Evolutionary conservation across 37 sponge, comb jelly and placozoan genomes (phyloP).

Genomic region (Halisarca cf. caerulea): DNA sequence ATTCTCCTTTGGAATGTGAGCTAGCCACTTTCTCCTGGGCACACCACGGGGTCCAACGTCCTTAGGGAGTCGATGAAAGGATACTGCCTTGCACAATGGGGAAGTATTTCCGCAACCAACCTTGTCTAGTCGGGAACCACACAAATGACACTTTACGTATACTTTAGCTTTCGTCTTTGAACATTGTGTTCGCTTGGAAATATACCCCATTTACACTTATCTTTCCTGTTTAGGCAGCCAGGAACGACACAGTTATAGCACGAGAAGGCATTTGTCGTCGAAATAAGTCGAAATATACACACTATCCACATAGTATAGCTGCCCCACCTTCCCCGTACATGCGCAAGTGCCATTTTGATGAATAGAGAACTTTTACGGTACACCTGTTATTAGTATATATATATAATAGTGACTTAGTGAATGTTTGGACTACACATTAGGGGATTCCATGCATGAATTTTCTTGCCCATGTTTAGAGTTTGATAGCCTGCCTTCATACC

Average conservation of each 20-base stretch:
- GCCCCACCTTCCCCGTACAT: no score
- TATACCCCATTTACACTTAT: slow-evolving; percentile 13
- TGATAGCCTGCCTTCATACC: no score
- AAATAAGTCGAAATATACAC: no score
- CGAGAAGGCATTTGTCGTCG: slow-evolving; percentile 11
- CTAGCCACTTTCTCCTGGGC: not conserved
- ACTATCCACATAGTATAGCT: no score
- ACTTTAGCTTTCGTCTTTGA: slow-evolving; percentile 18
- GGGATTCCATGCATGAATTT: no score
- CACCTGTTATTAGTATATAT: no score
- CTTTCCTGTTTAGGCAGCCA: slow-evolving; percentile 17
- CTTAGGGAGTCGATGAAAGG: not conserved
- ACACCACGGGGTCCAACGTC: not conserved
- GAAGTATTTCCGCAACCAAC: slow-evolving; percentile 20
- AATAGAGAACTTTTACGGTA: no score
- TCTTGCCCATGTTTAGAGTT: no score
- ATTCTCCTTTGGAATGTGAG: not conserved
- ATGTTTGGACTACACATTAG: no score
- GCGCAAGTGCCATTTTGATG: no score
- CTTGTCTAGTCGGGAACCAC: not conserved
- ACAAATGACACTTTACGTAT: slow-evolving; percentile 4
- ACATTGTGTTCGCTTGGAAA: slow-evolving; percentile 16
- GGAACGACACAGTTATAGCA: slow-evolving; percentile 21
- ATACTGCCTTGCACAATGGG: not conserved
- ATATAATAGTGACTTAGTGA: no score